Evolutionary conservation across 2,888 invertebrate genomes (phyloP), one percentile per base, ranked within the genome.

Genomic region (Apotomis betuletana): DNA sequence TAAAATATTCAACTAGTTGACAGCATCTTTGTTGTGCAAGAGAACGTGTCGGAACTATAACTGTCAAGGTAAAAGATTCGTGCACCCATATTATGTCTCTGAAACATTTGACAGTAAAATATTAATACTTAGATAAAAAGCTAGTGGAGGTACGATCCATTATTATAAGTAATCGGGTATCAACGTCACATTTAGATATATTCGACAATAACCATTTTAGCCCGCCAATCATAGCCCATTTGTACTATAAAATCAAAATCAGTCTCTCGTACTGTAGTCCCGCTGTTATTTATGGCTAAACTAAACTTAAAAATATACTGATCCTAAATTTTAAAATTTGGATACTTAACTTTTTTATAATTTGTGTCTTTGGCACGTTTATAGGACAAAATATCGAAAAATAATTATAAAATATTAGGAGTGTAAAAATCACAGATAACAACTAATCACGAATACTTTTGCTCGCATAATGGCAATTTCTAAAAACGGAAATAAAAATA

Each of bases 361-460:
- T 13, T 13, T 51, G 44, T 59, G 72, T 62, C 46, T 73, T 73
- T 73, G 73, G 73, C 73, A 73, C 73, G 46, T 52, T 64, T 59
- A 12, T 61, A 63, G 15, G 72, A 46, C 49, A 36, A 63, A 63
- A 44, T 58, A 54, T 52, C 15, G 44, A 64, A 64, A 63, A 69
- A 46, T 69, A 12, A 57, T 61, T 58, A 41, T 62, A 58, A 72
- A 67, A 62, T 67, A 62, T 58, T n/a, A 71, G 76, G 75, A 79
- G 78, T 81, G 77, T 80, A 79, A 82, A 86, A 81, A 87, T 87
- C 86, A 87, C 85, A 88, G 86, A 78, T 71, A 74, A 75, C 69
- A 27, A 27, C 27, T 27, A 27, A 27, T 27, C 27, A 27, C 27
- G 27, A 2, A 61, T 15, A 10, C 49, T 9, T 49, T 6, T 49